Conservation (phyloP, 1,140 invertebrate species). For the Drosophila lacertosa region DNA sequence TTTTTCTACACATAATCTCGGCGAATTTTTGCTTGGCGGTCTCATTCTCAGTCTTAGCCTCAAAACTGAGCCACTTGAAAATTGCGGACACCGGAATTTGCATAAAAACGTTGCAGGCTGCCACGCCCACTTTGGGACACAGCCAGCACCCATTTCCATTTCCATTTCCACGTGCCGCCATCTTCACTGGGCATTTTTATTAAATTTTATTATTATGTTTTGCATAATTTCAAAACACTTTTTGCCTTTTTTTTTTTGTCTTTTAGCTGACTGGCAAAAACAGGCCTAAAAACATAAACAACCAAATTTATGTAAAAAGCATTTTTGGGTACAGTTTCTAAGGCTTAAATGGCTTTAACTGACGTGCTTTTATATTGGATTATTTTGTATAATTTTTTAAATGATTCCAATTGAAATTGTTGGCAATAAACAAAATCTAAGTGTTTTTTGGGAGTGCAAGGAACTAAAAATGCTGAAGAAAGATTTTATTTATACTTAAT, state of each 20-base stretch:
- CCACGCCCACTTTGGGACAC: conserved; percentile 48
- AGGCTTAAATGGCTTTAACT: neutral
- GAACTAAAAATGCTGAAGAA: too few species aligned
- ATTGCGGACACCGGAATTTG: conserved; percentile 56
- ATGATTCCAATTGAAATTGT: neutral
- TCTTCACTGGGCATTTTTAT: conserved; percentile 59
- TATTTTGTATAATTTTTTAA: neutral
- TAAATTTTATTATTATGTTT: conserved; percentile 79
- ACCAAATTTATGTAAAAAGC: conserved; percentile 6
- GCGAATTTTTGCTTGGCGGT: conserved; percentile 11
- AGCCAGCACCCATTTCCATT: conserved; percentile 7
- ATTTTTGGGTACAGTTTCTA: neutral
- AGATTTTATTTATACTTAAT: too few species aligned
- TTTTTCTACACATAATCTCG: conserved; percentile 46
- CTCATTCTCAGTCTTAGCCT: conserved; percentile 1
- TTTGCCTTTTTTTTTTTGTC: conserved; percentile 6
- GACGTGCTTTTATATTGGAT: neutral
- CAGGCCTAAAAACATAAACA: conserved; percentile 8
- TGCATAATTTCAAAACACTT: conserved; percentile 66
- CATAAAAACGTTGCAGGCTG: conserved; percentile 69
- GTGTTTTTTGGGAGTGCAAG: too few species aligned
- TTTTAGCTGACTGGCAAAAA: conserved; percentile 12
- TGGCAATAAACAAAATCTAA: neutral
- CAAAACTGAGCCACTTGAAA: conserved; percentile 30
- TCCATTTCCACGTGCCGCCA: conserved; percentile 11